Evolutionary conservation across 2,888 invertebrate genomes (phyloP).

Genomic region (Limnephilus auricula): DNA sequence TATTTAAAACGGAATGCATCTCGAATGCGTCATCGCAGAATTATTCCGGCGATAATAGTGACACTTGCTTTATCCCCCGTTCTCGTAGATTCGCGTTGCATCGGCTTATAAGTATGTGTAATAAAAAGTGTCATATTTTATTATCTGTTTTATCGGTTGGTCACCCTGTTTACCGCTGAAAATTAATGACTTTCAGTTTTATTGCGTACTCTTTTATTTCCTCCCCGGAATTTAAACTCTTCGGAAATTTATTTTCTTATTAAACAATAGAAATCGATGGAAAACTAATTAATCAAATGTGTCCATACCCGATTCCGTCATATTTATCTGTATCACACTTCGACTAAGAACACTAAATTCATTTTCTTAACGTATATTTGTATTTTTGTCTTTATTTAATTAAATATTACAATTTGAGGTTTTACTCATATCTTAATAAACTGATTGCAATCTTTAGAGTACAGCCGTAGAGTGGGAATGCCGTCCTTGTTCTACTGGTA

Average conservation of each 20-base stretch:
- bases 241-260: neutral
- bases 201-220: neutral
- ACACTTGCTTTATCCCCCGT: neutral
- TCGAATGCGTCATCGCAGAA: neutral
- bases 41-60: neutral
- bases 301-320: no score
- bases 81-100: neutral
- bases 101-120: neutral
- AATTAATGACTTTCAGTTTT: neutral
- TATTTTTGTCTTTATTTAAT: no score
- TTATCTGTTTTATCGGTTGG: neutral
- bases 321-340: no score
- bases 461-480: no score
- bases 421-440: no score
- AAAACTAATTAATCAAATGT: no score
- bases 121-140: neutral
- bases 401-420: no score
- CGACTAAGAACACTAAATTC: no score
- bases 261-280: neutral
- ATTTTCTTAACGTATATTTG: no score
- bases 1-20: conserved; percentile 14
- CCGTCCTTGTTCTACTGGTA: no score
- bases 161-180: neutral
- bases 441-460: no score
- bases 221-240: neutral